A percentile compares a stretch with the other conserved stretches of the same genome.
Evolutionary conservation across 2,888 invertebrate genomes (phyloP).

Genomic region (Tanypteryx hageni): DNA sequence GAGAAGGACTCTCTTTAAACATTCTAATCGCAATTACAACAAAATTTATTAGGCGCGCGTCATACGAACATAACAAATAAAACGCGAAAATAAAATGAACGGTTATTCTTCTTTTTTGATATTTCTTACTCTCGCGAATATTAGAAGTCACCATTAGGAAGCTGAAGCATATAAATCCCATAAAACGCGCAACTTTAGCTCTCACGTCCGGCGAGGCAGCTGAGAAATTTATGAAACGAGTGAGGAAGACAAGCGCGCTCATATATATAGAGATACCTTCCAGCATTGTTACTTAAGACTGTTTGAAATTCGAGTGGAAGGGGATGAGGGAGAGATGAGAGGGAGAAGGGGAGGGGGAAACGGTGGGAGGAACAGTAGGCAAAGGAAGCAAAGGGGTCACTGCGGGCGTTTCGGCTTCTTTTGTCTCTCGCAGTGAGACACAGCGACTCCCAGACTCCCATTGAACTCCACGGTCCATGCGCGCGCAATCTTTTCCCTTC

Average conservation of each 20-base stretch:
- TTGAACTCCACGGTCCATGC: background rate
- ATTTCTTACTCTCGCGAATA: no score
- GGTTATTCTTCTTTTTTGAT: no score
- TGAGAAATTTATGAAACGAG: constrained; percentile 42
- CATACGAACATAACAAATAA: no score
- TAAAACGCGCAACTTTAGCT: constrained; percentile 14
- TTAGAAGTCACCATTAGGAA: no score
- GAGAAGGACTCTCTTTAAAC: no score
- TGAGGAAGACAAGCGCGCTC: background rate
- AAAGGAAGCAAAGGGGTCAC: constrained; percentile 57
- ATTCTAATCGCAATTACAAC: no score
- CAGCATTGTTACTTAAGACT: constrained; percentile 50
- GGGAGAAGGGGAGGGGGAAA: background rate
- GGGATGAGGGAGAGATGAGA: background rate
- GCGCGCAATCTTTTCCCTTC: constrained; percentile 31
- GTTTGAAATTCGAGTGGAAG: constrained; percentile 41
- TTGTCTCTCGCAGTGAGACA: background rate
- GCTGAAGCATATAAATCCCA: no score
- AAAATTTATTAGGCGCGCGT: no score
- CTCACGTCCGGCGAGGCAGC: background rate
- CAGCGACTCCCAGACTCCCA: constrained; percentile 1
- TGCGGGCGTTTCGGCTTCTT: constrained; percentile 36
- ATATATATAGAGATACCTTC: constrained; percentile 49
- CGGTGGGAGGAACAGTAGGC: background rate
- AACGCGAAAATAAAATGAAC: no score